Conservation (phyloP, 2,113 vertebrate genomes). For the Colaptes auratus region DNA sequence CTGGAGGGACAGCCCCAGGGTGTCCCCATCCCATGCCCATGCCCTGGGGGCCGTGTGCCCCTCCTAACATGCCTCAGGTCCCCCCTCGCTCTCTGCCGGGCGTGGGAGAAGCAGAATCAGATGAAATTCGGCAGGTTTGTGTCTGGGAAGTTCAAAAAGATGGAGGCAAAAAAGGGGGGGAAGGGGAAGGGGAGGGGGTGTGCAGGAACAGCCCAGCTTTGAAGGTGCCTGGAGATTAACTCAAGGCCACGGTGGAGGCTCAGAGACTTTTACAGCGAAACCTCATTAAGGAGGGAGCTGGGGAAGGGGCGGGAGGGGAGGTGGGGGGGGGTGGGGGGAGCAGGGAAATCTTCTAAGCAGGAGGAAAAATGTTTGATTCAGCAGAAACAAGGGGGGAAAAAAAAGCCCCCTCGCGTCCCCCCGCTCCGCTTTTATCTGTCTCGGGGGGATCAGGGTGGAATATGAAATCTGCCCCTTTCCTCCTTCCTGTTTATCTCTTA, state of each 20-base stretch:
- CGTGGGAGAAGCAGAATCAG: accelerated
- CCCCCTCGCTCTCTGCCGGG: accelerated
- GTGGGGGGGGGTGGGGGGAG: background rate
- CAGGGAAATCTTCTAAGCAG: conserved; percentile 43
- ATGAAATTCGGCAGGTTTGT: background rate
- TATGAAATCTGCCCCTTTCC: conserved; percentile 23
- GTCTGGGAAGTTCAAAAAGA: conserved; percentile 39
- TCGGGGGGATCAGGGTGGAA: background rate
- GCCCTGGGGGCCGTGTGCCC: accelerated
- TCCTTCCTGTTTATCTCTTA: conserved; percentile 63
- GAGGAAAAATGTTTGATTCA: conserved; percentile 61
- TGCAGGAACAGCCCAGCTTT: conserved; percentile 27
- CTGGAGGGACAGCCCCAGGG: background rate
- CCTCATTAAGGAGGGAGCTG: conserved; percentile 42
- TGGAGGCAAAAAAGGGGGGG: background rate
- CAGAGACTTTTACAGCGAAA: conserved; percentile 54
- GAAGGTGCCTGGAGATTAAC: conserved; percentile 67
- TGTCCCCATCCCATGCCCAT: background rate
- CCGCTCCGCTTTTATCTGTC: conserved; percentile 52
- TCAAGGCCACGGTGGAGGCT: conserved; percentile 53
- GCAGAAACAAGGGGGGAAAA: conserved; percentile 59
- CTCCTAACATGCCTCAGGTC: accelerated
- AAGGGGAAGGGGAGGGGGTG: too few relatives aligned
- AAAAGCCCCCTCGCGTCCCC: background rate
- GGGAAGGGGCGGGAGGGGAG: background rate